Evolutionary conservation across 2,797 vertebrate species (phyloP), one percentile per base, ranked within the genome.

Genomic region (Tauraco hartlaubi): DNA sequence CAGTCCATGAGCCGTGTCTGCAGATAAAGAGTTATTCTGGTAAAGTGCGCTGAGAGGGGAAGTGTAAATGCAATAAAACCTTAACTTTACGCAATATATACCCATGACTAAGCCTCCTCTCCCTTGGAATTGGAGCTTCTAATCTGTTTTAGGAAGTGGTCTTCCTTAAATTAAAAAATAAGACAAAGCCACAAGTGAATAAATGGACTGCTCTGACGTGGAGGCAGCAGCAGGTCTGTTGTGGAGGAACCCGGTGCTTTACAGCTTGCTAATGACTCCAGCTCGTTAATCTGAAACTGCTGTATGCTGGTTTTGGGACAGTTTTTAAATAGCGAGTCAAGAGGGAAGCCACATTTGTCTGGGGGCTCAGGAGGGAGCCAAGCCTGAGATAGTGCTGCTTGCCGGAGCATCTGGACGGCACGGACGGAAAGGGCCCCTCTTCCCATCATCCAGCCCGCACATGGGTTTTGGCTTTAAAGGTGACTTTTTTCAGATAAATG

Each of bases 301-400:
- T 0, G 1, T 71, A 9, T 59, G 73, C 84, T 12, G 15, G 15
- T 26, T 64, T 90, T 59, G 83, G 85, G 92, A 51, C 14, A 15
- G 80, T 89, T 96, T 95, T 96, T 92, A 95, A 97, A 97, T 91
- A 96, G 93, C 91, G 94, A 89, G 87, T 93, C 87, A 88, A 92
- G 85, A 95, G 94, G 88, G 81, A 92, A 94, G 33, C 80, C 75
- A 85, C 37, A 5, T 85, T 79, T 90, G 83, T 71, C 84, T 75
- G 71, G 83, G 46, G 72, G 73, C 72, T 83, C 46, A 81, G 78
- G 74, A 90, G 33, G 44, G 64, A 95, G 92, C 93, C 86, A 92
- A 88, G 77, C 85, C 74, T 76, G 83, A 88, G 96, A 94, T 56
- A 81, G 92, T 43, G 56, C 68, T 1, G 9, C 88, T 94, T 77